Base-by-base conservation (phyloP, 2,113 vertebrate genomes). In the Neodontobutis hainanensis region DNA sequence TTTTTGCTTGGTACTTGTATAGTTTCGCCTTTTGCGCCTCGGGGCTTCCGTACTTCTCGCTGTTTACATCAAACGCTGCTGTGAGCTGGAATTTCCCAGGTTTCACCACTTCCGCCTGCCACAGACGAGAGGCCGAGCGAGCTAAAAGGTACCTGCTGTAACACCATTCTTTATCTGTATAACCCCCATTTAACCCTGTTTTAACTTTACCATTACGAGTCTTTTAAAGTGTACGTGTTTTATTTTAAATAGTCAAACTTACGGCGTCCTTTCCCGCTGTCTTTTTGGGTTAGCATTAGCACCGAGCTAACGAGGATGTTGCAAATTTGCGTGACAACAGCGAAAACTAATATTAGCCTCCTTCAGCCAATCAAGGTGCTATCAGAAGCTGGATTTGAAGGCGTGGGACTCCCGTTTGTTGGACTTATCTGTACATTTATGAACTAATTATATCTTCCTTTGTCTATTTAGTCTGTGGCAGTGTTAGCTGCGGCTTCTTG, bases 41-140 rank as follows among this genome's bases (percentile, higher is more conserved):
- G 15, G 51, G 38, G 56, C 56, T 43, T 40, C 56, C 56, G 56
- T 58, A 58, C 38, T 77, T 85, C 77, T 9, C 57, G 86, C 89
- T 92, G 92, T 93, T 93, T 92, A 92, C 89, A 88, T 90, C 81
- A 88, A 85, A 84, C 85, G 85, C 80, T 70, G 85, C 81, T 70
- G 78, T 73, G 85, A 85, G 87, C 83, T 91, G 93, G 92, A 94
- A 93, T 93, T 93, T 94, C 92, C 92, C 93, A 85, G 82, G 86
- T 91, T 90, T 87, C 88, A 80, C 89, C 89, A 92, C 92, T 93
- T 93, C 92, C 92, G 92, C 89, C 83, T 73, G 64, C 85, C 79
- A 72, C 73, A 87, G 84, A 86, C 83, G 78, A 87, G 86, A 86
- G 85, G 85, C 82, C 81, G 84, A 71, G 72, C 83, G 67, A 85